Percentiles rank a stretch among this genome's conserved stretches.
Conservation (phyloP, 2,113 vertebrate genomes). For the Oophaga pumilio region DNA sequence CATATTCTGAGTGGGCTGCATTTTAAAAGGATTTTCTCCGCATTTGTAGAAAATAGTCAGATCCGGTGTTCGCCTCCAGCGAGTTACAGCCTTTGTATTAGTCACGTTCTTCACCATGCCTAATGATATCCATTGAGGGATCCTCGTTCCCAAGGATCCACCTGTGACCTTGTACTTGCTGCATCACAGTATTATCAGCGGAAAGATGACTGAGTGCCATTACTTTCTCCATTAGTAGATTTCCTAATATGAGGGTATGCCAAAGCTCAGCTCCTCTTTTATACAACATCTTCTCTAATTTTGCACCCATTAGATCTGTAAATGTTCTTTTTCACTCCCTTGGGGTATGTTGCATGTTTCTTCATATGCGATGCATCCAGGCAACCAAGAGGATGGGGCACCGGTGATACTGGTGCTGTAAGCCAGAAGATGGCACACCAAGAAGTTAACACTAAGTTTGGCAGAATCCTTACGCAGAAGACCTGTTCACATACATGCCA, state of each 20-base stretch:
- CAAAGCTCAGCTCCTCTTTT: conserved; percentile 2
- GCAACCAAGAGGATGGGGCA: background rate
- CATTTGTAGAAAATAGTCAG: background rate
- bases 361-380: background rate
- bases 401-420: too few species aligned
- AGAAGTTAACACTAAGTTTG: too few species aligned
- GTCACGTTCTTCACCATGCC: background rate
- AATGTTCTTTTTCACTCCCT: background rate
- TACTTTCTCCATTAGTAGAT: background rate
- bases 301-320: background rate
- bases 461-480: too few species aligned
- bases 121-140: background rate
- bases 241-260: background rate
- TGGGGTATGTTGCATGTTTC: background rate
- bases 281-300: background rate
- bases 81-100: background rate
- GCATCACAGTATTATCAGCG: background rate
- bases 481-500: too few species aligned
- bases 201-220: background rate
- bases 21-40: too few species aligned
- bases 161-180: background rate
- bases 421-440: background rate
- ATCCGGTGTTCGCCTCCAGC: background rate
- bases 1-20: too few species aligned
- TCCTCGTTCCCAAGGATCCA: background rate